Conservation (phyloP, 2,113 vertebrate species). For the Uropsilus gracilis region DNA sequence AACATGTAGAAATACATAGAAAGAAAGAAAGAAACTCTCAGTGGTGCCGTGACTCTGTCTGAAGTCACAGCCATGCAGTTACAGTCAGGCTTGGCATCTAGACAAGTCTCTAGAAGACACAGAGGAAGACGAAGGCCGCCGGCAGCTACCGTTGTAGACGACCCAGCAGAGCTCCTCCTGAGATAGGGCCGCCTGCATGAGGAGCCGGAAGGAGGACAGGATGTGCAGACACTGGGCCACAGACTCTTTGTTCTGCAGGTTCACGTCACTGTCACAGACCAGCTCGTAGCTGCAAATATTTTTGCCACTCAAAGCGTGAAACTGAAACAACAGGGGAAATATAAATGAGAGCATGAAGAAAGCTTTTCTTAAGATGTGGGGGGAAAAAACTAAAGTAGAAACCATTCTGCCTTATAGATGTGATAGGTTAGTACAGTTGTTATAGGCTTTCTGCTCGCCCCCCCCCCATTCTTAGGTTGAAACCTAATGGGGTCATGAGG, state of each 20-base stretch:
- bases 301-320: constrained; percentile 87
- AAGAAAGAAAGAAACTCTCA: neutral
- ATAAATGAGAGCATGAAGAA: constrained; percentile 33
- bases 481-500: neutral
- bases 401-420: neutral
- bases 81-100: neutral
- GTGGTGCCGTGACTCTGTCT: neutral
- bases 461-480: neutral
- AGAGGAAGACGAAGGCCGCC: neutral
- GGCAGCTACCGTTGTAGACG: constrained; percentile 88
- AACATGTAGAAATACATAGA: neutral
- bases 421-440: neutral
- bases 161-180: constrained; percentile 91
- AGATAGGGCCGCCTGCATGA: constrained; percentile 89
- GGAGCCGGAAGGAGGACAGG: constrained; percentile 86
- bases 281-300: constrained; percentile 87
- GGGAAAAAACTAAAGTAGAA: constrained; percentile 30
- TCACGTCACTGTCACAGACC: constrained; percentile 85
- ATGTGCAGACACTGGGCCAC: constrained; percentile 87
- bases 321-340: constrained; percentile 85
- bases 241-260: constrained; percentile 84
- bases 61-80: neutral
- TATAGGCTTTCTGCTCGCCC: neutral
- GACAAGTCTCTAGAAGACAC: neutral
- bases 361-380: neutral